Percentiles rank a stretch among this genome's conserved stretches.
These are phyloP conservation scores for Bryconaethiops microstoma DNA, from an alignment of 2,797 vertebrate genomes.

Conservation along the genomic window DNA sequence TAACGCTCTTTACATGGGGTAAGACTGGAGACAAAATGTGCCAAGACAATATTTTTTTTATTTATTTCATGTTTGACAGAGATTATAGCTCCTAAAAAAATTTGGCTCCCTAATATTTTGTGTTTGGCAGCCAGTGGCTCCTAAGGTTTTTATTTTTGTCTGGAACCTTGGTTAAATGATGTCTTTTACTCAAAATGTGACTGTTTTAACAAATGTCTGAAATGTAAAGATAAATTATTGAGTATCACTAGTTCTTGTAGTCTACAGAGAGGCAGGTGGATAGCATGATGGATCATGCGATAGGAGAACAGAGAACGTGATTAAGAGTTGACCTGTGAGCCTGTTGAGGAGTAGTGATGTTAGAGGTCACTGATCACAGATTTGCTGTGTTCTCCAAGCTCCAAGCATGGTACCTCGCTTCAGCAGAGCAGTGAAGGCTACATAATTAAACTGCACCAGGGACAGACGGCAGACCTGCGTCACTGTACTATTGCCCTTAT, in stretches of 20 bases:
- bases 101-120: too few species aligned
- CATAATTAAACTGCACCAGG: slow-evolving; percentile 3
- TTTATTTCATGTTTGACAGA: too few species aligned
- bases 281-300: neutral
- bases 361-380: neutral
- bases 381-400: neutral
- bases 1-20: too few species aligned
- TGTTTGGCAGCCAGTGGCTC: too few species aligned
- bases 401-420: neutral
- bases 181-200: too few species aligned
- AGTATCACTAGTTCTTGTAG: neutral
- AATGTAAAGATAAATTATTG: too few species aligned
- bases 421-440: neutral
- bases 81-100: too few species aligned
- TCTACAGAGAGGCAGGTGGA: neutral
- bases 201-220: too few species aligned
- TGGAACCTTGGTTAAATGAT: too few species aligned
- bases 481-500: neutral
- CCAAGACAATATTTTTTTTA: too few species aligned
- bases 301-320: neutral
- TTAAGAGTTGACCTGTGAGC: neutral
- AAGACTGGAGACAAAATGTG: too few species aligned
- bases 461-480: slow-evolving; percentile 5
- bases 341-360: neutral
- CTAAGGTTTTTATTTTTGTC: too few species aligned